These are phyloP conservation scores for Platysteira castanea DNA, from an alignment of 2,113 vertebrate species.

Conservation along the genomic window DNA sequence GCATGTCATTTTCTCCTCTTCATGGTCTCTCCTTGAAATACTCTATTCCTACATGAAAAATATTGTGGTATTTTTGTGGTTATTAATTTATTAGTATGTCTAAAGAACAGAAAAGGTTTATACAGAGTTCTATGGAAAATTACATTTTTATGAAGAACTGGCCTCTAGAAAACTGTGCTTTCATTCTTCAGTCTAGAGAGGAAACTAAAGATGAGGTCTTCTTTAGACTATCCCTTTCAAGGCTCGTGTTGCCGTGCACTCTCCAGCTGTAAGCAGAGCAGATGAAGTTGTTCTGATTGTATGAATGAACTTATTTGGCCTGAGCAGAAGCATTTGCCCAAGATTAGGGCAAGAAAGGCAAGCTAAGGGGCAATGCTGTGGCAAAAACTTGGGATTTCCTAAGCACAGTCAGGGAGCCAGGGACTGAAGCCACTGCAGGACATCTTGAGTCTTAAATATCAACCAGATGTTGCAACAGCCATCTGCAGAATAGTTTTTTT, in stretches of 20 bases:
- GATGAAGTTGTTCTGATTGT: background rate
- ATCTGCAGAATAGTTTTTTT: background rate
- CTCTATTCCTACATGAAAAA: background rate
- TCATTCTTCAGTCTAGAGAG: background rate
- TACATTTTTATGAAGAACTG: background rate
- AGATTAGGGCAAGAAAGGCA: background rate
- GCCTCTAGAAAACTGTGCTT: background rate
- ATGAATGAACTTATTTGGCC: background rate
- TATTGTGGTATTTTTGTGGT: background rate
- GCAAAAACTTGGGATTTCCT: background rate
- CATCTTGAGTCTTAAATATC: background rate
- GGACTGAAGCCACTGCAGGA: background rate
- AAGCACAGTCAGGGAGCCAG: background rate
- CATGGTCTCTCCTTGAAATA: background rate
- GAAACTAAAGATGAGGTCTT: background rate
- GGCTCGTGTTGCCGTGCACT: rapidly evolving
- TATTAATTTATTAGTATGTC: background rate
- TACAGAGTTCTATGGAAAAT: background rate
- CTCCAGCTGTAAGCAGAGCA: background rate
- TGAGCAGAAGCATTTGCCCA: background rate
- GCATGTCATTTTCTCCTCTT: background rate
- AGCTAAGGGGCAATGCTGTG: background rate
- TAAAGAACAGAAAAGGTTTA: background rate
- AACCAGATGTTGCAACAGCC: background rate
- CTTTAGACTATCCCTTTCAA: background rate